Conservation (phyloP, 2,888 invertebrate genomes). For the Sarcophaga subvicina region DNA sequence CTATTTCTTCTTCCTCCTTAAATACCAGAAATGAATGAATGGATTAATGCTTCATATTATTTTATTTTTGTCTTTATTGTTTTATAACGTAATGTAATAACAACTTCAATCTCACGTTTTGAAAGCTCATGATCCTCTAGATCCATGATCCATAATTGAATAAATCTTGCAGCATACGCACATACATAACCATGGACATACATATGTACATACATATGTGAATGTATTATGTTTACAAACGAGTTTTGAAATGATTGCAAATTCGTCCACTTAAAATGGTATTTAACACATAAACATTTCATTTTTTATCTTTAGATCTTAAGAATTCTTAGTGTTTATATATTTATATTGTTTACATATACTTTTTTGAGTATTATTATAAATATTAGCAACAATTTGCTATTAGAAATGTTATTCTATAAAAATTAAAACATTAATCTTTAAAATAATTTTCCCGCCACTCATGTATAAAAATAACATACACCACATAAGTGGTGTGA, state of each 20-base stretch:
- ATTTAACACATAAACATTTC: conserved; percentile 21
- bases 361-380: background rate
- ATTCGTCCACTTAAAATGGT: conserved; percentile 5
- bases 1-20: too few species aligned
- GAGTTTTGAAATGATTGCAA: too few species aligned
- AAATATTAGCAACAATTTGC: conserved; percentile 13
- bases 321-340: background rate
- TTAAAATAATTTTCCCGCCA: too few species aligned
- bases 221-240: too few species aligned
- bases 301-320: background rate
- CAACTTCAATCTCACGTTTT: conserved; percentile 33
- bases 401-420: background rate
- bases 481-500: too few species aligned
- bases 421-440: too few species aligned
- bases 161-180: background rate
- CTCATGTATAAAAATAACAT: too few species aligned
- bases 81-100: conserved; percentile 3
- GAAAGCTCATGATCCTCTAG: conserved; percentile 12
- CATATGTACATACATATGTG: conserved; percentile 6
- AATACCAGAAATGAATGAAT: too few species aligned
- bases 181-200: background rate
- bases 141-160: conserved; percentile 18
- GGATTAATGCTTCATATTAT: too few species aligned
- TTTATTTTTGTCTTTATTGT: too few species aligned
- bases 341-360: too few species aligned